These are phyloP conservation scores for Hemicordylus capensis DNA, from an alignment of 2,113 vertebrate species.

Conservation along the genomic window DNA sequence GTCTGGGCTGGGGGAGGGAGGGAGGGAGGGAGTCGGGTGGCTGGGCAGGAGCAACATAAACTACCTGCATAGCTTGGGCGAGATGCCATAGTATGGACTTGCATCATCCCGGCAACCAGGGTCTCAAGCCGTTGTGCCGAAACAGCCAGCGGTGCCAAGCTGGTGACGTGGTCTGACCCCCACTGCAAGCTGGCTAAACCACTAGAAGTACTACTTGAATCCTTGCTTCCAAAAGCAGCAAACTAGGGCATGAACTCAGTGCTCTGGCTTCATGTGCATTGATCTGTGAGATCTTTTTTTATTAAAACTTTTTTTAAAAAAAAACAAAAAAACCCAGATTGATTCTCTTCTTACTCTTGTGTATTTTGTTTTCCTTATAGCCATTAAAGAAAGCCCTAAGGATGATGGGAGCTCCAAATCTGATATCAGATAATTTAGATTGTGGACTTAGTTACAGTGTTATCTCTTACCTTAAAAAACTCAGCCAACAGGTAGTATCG, in stretches of 20 bases:
- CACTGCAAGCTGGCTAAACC: conserved; percentile 54
- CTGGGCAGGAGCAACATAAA: conserved; percentile 36
- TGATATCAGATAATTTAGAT: conserved; percentile 88
- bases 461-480: conserved; percentile 90
- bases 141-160: conserved; percentile 53
- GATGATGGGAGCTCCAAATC: conserved; percentile 89
- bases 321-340: conserved; percentile 49
- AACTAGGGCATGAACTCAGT: conserved; percentile 74
- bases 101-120: conserved; percentile 76
- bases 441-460: conserved; percentile 90
- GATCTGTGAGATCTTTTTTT: conserved; percentile 76
- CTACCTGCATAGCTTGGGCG: conserved; percentile 62
- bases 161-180: conserved; percentile 48
- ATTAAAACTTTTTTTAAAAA: conserved; percentile 15
- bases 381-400: conserved; percentile 89
- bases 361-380: conserved; percentile 86
- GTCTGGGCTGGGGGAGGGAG: conserved; percentile 35
- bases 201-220: conserved; percentile 61
- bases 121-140: conserved; percentile 61
- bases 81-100: conserved; percentile 73
- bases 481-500: conserved; percentile 90
- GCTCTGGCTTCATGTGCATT: conserved; percentile 79
- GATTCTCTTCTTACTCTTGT: conserved; percentile 82
- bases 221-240: conserved; percentile 78
- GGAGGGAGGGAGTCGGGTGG: conserved; percentile 24